Evolutionary conservation across 37 sponge, comb jelly and placozoan genomes (phyloP), one percentile per base, ranked within the genome.

Genomic region (Sycon ciliatum): DNA sequence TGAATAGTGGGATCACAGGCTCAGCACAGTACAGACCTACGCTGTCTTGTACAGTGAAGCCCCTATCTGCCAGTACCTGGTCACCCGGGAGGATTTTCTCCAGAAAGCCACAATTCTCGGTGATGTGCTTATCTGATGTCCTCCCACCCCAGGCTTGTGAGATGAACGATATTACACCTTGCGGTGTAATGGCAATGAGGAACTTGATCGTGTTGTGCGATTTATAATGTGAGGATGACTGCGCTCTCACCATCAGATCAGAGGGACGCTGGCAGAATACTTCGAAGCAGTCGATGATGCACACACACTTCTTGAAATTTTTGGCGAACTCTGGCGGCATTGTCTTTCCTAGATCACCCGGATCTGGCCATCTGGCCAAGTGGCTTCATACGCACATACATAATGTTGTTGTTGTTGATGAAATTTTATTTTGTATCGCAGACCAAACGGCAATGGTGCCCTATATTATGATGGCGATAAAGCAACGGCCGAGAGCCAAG

Each of bases 121-220:
- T 83, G 6, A 83, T 18, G 16, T 68, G 33, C 13, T 76, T 77
- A 73, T 80, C 85, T n/a, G 76, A 80, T 11, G 49, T 81, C 3
- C 80, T 52, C 27, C 85, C 85, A 38, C 85, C 85, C 81, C 81
- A 81, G 9, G 77, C 85, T 69, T 75, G 55, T 20, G 46, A 68
- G 23, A 68, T 57, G 55, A 39, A 60, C 22, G 24, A 39, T 11
- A 38, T 38, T 13, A 34, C 56, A 24, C 70, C 70, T 36, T 20
- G 11, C 22, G 70, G 56, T 24, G 70, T 52, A 55, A 68, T 36
- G 0, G n/a, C 70, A 22, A 68, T 68, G 7, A 68, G 30, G 26
- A 13, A 68, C 30, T 68, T 68, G 28, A 68, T 52, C 30, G 70
- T 68, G 30, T 36, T 68, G 20, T 38, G 55, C 18, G 7, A 11